phyloP scores from a whole-genome alignment of 2,888 invertebrate genomes.

The Nomada ferruginata region DNA sequence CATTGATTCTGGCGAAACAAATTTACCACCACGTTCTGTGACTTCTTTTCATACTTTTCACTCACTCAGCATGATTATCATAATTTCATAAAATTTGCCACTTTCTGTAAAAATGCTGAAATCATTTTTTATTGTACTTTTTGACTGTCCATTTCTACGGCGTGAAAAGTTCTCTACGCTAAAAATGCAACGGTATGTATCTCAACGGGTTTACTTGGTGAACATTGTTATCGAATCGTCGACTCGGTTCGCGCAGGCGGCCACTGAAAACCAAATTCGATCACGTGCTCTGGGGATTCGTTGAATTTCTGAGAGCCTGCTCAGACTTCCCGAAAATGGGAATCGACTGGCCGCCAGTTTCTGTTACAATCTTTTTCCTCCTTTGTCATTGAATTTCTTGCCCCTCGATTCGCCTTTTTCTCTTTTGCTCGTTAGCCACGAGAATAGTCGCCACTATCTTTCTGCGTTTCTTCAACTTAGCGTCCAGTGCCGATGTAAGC shows the following conservation, averaged over 20 bases:
- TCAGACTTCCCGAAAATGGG: slow-evolving; percentile 40
- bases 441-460: background rate
- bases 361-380: slow-evolving; percentile 14
- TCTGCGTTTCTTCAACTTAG: background rate
- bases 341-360: slow-evolving; percentile 42
- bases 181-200: background rate
- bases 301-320: slow-evolving; percentile 57
- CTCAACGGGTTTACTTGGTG: background rate
- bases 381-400: background rate
- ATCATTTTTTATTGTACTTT: background rate
- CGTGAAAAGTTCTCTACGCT: no score
- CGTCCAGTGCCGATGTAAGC: slow-evolving; percentile 11
- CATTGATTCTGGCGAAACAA: no score
- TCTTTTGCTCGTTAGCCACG: background rate
- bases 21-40: no score
- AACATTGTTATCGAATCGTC: slow-evolving; percentile 25
- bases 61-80: no score
- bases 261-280: slow-evolving; percentile 41
- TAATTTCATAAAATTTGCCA: no score
- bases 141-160: no score
- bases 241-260: slow-evolving; percentile 30
- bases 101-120: no score
- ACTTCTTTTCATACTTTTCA: no score
- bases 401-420: background rate
- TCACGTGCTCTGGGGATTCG: slow-evolving; percentile 52